These are phyloP conservation scores for Nycteola revayana DNA, from an alignment of 2,888 invertebrate genomes.

Conservation along the genomic window DNA sequence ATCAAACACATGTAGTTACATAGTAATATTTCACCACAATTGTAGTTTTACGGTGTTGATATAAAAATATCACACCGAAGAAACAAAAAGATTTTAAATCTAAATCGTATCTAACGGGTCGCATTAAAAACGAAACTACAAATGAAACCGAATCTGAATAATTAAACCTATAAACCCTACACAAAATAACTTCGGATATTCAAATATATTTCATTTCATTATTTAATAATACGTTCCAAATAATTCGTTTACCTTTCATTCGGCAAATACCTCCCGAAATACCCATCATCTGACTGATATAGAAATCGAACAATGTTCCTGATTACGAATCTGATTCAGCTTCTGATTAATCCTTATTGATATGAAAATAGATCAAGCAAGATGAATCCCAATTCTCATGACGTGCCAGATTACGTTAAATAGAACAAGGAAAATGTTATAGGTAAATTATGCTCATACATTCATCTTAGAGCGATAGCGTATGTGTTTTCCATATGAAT, in stretches of 20 bases:
- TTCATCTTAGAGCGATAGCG: no score
- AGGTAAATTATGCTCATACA: no score
- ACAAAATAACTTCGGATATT: constrained; percentile 5
- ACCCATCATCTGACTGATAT: constrained; percentile 18
- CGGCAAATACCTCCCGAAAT: background rate
- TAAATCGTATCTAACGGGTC: no score
- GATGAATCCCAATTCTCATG: constrained; percentile 21
- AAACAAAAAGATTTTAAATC: no score
- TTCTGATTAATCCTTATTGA: constrained; percentile 47
- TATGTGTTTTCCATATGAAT: no score
- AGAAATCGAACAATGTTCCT: constrained; percentile 37
- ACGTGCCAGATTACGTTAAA: constrained; percentile 24
- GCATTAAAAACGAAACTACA: no score
- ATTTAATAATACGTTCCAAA: constrained; percentile 15
- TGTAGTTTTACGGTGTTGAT: no score
- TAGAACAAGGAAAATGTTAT: constrained; percentile 19
- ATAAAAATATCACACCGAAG: no score
- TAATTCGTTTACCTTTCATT: constrained; percentile 18
- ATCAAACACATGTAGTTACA: no score
- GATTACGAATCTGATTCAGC: constrained; percentile 37
- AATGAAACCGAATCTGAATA: no score
- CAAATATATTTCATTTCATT: constrained; percentile 16
- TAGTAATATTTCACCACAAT: no score
- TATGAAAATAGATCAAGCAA: constrained; percentile 39
- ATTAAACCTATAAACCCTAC: no score